Percentiles rank a stretch among this genome's conserved stretches.
Evolutionary conservation across 1,140 invertebrate species (phyloP).

Genomic region (Lasioglossum albipes): DNA sequence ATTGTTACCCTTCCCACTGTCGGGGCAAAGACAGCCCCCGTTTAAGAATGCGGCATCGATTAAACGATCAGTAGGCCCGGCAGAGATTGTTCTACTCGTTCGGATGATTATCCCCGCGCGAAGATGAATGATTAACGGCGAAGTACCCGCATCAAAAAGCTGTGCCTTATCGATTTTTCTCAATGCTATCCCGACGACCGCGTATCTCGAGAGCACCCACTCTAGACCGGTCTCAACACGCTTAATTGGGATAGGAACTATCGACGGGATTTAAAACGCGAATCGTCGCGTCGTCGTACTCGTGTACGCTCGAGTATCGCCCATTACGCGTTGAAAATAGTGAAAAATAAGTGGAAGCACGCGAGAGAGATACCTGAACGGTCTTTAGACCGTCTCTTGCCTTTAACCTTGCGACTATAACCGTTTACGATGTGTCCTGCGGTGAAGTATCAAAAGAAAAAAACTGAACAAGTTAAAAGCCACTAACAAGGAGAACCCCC

Average conservation of each 20-base stretch:
- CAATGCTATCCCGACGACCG: neutral
- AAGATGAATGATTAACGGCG: conserved; percentile 36
- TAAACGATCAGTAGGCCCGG: conserved; percentile 6
- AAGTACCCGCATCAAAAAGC: conserved; percentile 3
- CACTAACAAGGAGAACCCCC: too few relatives aligned
- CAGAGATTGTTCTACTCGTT: neutral
- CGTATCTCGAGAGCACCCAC: conserved; percentile 10
- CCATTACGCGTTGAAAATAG: conserved; percentile 12
- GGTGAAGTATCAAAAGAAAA: too few relatives aligned
- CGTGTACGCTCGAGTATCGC: neutral
- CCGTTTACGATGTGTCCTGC: too few relatives aligned
- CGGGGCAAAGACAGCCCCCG: neutral
- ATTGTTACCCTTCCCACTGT: conserved; percentile 12
- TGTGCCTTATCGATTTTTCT: conserved; percentile 9
- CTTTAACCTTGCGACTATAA: too few relatives aligned
- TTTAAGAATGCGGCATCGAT: conserved; percentile 41
- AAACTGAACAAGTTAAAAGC: too few relatives aligned
- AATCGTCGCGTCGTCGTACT: neutral
- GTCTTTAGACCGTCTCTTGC: neutral
- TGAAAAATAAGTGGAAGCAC: neutral
- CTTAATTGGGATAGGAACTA: conserved; percentile 24
- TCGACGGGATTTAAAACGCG: neutral
- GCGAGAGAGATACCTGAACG: neutral
- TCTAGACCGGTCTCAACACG: conserved; percentile 2
- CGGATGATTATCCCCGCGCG: conserved; percentile 35